These are phyloP conservation scores for Dilophus febrilis DNA, from an alignment of 2,888 invertebrate genomes.

Conservation along the genomic window DNA sequence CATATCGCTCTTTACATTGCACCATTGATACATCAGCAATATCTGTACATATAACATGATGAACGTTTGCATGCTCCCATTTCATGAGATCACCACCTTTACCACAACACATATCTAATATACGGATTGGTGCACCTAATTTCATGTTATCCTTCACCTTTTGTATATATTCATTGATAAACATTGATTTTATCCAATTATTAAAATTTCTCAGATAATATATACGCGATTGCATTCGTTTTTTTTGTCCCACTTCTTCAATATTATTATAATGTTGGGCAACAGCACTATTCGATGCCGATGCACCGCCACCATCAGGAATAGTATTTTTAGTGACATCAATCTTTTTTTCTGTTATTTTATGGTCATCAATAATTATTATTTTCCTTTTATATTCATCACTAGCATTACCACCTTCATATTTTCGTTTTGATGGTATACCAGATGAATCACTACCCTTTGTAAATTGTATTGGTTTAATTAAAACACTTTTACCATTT, in stretches of 20 bases:
- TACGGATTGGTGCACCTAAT: constrained; percentile 48
- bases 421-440: too few relatives aligned
- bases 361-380: too few relatives aligned
- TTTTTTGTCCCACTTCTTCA: constrained; percentile 62
- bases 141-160: constrained; percentile 45
- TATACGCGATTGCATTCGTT: constrained; percentile 76
- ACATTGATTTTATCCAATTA: constrained; percentile 95
- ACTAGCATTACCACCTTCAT: too few relatives aligned
- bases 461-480: too few relatives aligned
- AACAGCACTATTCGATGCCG: constrained; percentile 37
- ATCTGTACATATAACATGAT: constrained; percentile 76
- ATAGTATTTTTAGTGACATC: too few relatives aligned
- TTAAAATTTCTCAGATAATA: constrained; percentile 92
- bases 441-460: too few relatives aligned
- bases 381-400: too few relatives aligned
- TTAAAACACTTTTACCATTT: too few relatives aligned
- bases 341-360: too few relatives aligned
- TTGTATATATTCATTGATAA: constrained; percentile 67
- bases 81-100: constrained; percentile 98
- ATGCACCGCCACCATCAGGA: too few relatives aligned
- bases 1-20: constrained; percentile 74
- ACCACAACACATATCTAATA: constrained; percentile 91
- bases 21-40: constrained; percentile 85
- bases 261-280: constrained; percentile 89
- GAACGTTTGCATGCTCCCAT: constrained; percentile 72